Percentiles rank a stretch among this genome's conserved stretches.
Evolutionary conservation across 2,888 invertebrate genomes (phyloP).

Genomic region (Lasioglossum pauxillum): DNA sequence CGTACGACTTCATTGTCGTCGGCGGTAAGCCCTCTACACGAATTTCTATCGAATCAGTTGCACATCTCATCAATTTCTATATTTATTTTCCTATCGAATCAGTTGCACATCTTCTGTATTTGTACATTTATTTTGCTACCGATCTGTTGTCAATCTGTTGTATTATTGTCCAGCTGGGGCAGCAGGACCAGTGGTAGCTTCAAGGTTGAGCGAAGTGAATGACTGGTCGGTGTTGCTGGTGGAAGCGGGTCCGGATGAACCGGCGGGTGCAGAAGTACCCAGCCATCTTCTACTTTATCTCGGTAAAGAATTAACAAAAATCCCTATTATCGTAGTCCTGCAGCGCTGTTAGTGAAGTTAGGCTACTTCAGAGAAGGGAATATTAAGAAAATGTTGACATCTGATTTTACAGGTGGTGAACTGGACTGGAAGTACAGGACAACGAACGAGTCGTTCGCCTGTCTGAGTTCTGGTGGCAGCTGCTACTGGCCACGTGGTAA

Average conservation of each 20-base stretch:
- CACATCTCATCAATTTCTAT: not conserved
- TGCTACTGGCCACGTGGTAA: slow-evolving; percentile 90
- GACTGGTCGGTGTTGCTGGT: slow-evolving; percentile 88
- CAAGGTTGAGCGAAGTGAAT: slow-evolving; percentile 87
- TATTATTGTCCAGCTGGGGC: slow-evolving; percentile 85
- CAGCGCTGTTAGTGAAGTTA: too few relatives aligned
- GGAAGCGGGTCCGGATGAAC: slow-evolving; percentile 90
- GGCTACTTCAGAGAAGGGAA: too few relatives aligned
- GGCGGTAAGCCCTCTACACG: slow-evolving; percentile 83
- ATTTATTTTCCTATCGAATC: too few relatives aligned
- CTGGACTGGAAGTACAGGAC: slow-evolving; percentile 90
- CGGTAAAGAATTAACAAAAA: slow-evolving; percentile 62
- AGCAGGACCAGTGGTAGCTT: slow-evolving; percentile 88
- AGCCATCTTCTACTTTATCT: slow-evolving; percentile 73
- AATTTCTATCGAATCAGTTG: not conserved
- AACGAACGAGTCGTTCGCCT: slow-evolving; percentile 87
- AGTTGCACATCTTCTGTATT: too few relatives aligned
- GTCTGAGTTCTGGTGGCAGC: slow-evolving; percentile 85
- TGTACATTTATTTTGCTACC: not conserved
- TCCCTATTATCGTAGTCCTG: too few relatives aligned
- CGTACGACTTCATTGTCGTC: slow-evolving; percentile 89
- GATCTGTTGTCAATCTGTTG: not conserved
- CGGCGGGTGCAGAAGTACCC: slow-evolving; percentile 85
- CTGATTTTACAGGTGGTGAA: slow-evolving; percentile 78
- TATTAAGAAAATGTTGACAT: not conserved